Conservation (phyloP, 2,113 vertebrate species). For the Trichechus manatus region DNA sequence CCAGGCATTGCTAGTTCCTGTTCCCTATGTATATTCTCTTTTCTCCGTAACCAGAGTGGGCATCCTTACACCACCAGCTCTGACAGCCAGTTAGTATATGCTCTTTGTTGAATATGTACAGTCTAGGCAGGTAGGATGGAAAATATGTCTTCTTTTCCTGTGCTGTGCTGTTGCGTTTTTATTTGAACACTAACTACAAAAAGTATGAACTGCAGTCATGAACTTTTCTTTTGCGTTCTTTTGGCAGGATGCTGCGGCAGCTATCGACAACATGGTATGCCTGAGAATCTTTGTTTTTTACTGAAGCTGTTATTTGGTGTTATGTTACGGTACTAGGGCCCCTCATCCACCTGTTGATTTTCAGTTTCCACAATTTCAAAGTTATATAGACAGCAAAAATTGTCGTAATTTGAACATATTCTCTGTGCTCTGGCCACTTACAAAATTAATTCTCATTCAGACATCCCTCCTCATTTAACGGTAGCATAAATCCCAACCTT, state of each 20-base stretch:
- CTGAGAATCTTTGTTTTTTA: not conserved
- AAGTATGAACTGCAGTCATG: not conserved
- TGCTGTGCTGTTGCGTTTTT: not conserved
- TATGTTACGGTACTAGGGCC: not conserved
- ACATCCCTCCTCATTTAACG: not conserved
- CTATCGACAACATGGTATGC: constrained; percentile 94
- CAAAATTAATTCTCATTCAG: not conserved
- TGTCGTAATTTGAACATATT: not conserved
- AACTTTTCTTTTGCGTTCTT: not conserved
- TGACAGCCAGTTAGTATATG: not conserved
- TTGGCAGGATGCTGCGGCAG: constrained; percentile 93
- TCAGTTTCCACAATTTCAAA: not conserved
- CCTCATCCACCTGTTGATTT: not conserved
- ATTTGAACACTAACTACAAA: not conserved
- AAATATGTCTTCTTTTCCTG: not conserved
- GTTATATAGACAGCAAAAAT: not conserved
- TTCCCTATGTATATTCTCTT: not conserved
- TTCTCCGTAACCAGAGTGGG: not conserved
- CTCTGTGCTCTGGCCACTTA: not conserved
- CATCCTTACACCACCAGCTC: not conserved
- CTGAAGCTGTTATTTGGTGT: not conserved
- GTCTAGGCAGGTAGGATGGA: not conserved
- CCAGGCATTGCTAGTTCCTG: not conserved
- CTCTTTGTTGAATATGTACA: not conserved
- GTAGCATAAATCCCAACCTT: not conserved